Evolutionary conservation across 1,140 invertebrate species (phyloP), one percentile per base, ranked within the genome.

Genomic region (Drosophila insularis): DNA sequence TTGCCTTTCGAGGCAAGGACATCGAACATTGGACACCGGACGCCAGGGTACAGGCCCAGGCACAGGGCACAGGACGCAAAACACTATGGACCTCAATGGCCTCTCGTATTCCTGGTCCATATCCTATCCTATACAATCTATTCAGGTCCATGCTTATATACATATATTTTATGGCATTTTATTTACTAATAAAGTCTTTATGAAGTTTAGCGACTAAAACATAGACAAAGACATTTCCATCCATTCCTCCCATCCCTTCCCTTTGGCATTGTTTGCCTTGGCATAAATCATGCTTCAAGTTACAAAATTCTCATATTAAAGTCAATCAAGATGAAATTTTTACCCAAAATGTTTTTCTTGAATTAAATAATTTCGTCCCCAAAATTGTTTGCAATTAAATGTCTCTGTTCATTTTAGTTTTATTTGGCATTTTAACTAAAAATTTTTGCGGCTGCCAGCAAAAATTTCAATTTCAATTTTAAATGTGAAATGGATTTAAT

Each of bases 121-220:
- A 50, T 50, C 62, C 37, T 53, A 46, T 60, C n/a, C 37, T 6
- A 27, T 50, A 11, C 32, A 10, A 35, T 37, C 35, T 13, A 37
- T 37, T 11, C 35, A 50, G 40, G 56, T 37, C 46, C 21, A 35
- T 23, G 21, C 21, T 58, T 74, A 63, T 61, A 35, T 69, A 63
- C 56, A 35, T 69, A 68, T 53, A 63, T 74, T 76, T 76, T 60
- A 76, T 55, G 54, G 72, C 65, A 76, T 76, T 76, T 76, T 76
- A 69, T 76, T 76, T 76, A 76, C 73, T 76, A 76, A 76, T 76
- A 76, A 76, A 76, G 73, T 76, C 73, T 74, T 76, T 63, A 69
- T 76, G 37, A 76, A 76, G 54, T 69, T 40, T 5, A 60, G 31
- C 40, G 27, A 61, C 60, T 60, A 62, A 58, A 19, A 50, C 17